Base-by-base conservation (phyloP, 2,888 invertebrate genomes). In the Lacanobia wlatinum region DNA sequence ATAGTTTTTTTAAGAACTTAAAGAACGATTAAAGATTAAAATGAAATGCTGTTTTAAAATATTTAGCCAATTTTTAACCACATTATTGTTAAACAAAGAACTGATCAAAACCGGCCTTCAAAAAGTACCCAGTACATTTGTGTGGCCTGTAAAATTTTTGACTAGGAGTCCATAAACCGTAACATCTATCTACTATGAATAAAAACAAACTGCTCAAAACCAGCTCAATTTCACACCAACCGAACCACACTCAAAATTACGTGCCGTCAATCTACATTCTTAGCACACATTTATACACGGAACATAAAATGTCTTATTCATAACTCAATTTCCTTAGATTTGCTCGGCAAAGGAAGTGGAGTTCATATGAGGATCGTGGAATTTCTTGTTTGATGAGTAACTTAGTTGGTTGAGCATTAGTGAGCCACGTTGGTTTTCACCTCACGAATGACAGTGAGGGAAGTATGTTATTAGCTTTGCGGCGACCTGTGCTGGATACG, bases 291-390 rank as follows among this genome's bases (percentile, higher is more conserved):
- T 78, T 83, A 73, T 69, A 75, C 65, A 55, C 58, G 72, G 69
- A 64, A 65, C 59, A 67, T 69, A 74, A 83, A 80, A 85, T 85
- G 63, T 78, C 75, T 84, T 85, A 84, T 84, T 84, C 86, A 86
- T 86, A 86, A 82, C 69, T 64, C 79, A 84, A 84, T 84, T 84
- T 82, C 79, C 74, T 73, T 69, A 86, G 74, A 84, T 86, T 82
- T 82, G 63, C 74, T 79, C 60, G 38, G 79, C 74, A 84, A 82
- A 82, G 76, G 84, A 73, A 84, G 73, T 59, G 60, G 61, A 59
- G 43, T 55, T 73, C 74, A 68, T 70, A 75, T 48, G 82, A 62
- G 70, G 52, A 70, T 76, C 74, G 59, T 69, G 59, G 81, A 80
- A 77, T 85, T 80, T 74, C 81, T 80, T 85, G 81, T 84, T 84